Percentiles rank a stretch among this genome's conserved stretches.
phyloP scores from a whole-genome alignment of 2,113 vertebrate genomes.

The Ammodytes marinus region DNA sequence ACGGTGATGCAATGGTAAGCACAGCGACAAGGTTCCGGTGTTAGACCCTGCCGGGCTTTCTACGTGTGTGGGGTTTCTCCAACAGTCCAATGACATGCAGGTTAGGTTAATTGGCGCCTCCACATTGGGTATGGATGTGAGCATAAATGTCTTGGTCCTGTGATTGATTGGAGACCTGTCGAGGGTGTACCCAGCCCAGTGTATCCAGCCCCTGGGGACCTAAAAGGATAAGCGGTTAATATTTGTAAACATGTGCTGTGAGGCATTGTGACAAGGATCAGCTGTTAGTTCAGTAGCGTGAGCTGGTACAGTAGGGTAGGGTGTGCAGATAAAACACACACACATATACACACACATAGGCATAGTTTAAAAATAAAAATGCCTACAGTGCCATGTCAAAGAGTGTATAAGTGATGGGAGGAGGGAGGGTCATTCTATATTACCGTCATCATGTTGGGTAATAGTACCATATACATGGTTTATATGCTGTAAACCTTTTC shows the following conservation, averaged over 20 bases:
- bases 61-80: background rate
- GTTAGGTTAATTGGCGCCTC: background rate
- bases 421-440: conserved; percentile 27
- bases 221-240: conserved; percentile 38
- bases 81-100: background rate
- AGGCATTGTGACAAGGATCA: conserved; percentile 72
- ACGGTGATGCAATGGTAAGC: background rate
- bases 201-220: conserved; percentile 5
- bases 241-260: conserved; percentile 67
- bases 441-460: background rate
- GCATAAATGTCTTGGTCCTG: background rate
- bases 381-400: conserved; percentile 35
- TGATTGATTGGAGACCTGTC: conserved; percentile 11
- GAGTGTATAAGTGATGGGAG: conserved; percentile 28
- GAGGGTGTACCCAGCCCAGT: background rate
- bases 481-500: conserved; percentile 29
- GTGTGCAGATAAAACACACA: conserved; percentile 23
- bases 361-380: conserved; percentile 22
- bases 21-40: background rate
- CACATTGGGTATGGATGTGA: background rate
- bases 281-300: conserved; percentile 69
- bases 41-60: background rate
- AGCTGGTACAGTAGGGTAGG: conserved; percentile 59
- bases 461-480: background rate
- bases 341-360: conserved; percentile 8